phyloP scores from a whole-genome alignment of 2,797 vertebrate species.

The Sitta carolinensis region DNA sequence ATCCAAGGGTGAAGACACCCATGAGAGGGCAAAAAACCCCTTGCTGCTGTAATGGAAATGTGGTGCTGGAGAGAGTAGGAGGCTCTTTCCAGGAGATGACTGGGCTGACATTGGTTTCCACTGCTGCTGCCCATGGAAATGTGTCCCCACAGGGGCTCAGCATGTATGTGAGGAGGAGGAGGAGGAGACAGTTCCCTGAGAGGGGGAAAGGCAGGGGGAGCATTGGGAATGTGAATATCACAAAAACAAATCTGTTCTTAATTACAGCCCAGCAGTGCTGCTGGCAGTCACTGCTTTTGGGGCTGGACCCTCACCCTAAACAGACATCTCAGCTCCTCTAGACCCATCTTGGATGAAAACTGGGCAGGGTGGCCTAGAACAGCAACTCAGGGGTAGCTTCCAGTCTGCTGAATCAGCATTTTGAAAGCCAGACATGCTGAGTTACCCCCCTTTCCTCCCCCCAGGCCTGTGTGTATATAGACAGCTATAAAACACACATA shows the following conservation, averaged over 20 bases:
- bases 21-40: background rate
- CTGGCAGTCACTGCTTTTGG: background rate
- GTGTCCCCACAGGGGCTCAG: background rate
- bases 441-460: background rate
- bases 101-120: background rate
- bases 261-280: background rate
- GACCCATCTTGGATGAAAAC: background rate
- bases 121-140: background rate
- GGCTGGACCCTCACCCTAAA: background rate
- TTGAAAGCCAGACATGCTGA: slow-evolving; percentile 4
- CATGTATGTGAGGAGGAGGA: background rate
- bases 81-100: background rate
- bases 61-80: background rate
- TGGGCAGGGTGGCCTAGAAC: background rate
- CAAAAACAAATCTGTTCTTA: slow-evolving; percentile 14
- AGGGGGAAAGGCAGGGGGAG: background rate
- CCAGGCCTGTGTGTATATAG: background rate
- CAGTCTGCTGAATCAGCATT: slow-evolving; percentile 56
- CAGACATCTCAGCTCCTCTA: background rate
- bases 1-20: background rate
- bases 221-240: background rate
- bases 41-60: background rate
- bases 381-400: background rate
- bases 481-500: background rate
- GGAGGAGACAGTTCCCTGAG: background rate